Base-by-base conservation (phyloP, 2,888 invertebrate species). In the Neuroscelio doddi region DNA sequence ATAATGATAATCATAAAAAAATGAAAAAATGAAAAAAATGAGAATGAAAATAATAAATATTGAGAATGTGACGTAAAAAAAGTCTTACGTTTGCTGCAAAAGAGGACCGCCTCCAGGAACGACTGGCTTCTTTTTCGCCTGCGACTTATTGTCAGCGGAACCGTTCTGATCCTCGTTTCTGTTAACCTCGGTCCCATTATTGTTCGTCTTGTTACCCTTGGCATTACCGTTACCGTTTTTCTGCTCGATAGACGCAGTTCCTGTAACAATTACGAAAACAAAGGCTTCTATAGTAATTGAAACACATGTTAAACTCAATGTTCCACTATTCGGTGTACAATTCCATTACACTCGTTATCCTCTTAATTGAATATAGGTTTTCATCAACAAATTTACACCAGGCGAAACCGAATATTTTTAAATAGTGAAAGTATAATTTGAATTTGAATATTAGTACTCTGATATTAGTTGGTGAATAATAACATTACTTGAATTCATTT, bases 41-140 rank as follows among this genome's bases (percentile, higher is more conserved):
- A 15, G 16, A 12, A 24, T 10, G 29, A 9, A 21, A 62, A 47
- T 39, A 26, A 10, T 5, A 12, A 14, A 15, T 27, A 56, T 41
- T n/a, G 34, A 29, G 29, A 59, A 62, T 36, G 32, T n/a, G 29
- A 27, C 44, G 12, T 14, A 56, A n/a, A n/a, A n/a, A n/a, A n/a
- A 68, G 69, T 83, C 87, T 87, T 80, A 88, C 88, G 87, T 85
- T 80, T 87, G 88, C 72, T 88, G 88, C 49, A 88, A 79, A 58
- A 88, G 82, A 62, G 88, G 87, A 39, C 87, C 85, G 68, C 86
- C 86, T 74, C 87, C 86, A 64, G 87, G 77, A 42, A 69, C 76
- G 17, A 57, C 72, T 41, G 80, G 74, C 69, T 82, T 83, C 74
- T 83, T 84, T 73, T 82, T 83, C 0, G 77, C 69, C 59, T 80